These are phyloP conservation scores for Pseudoips prasinana DNA, from an alignment of 2,888 invertebrate species.

Conservation along the genomic window DNA sequence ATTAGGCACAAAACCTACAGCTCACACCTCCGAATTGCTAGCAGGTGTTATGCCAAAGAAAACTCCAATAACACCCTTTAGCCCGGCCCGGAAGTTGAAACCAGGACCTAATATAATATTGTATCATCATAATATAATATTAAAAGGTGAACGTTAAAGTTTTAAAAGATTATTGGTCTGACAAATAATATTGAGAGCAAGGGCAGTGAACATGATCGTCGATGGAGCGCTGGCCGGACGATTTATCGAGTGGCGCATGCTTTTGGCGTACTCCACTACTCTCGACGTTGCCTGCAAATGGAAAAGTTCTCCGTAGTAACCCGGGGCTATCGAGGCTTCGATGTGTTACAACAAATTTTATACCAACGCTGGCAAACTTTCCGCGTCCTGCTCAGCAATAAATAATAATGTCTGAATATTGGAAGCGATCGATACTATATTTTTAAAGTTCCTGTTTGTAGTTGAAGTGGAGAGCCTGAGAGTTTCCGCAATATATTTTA, in stretches of 20 bases:
- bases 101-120: no score
- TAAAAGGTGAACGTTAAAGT: no score
- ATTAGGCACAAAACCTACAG: no score
- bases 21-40: no score
- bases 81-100: no score
- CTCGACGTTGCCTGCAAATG: conserved; percentile 46
- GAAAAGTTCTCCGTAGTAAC: conserved; percentile 56
- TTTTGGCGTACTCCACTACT: conserved; percentile 41
- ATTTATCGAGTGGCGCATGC: conserved; percentile 51
- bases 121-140: no score
- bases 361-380: conserved; percentile 53
- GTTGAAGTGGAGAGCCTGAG: conserved; percentile 22
- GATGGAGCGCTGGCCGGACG: conserved; percentile 40
- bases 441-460: conserved; percentile 49
- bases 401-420: conserved; percentile 58
- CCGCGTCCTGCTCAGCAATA: conserved; percentile 53
- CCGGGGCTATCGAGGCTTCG: conserved; percentile 45
- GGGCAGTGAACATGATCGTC: conserved; percentile 25
- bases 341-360: conserved; percentile 62
- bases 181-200: conserved; percentile 19
- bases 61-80: no score
- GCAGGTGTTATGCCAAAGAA: no score
- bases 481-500: conserved; percentile 20
- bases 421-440: conserved; percentile 48
- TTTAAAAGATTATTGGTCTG: conserved; percentile 12